Conservation (phyloP, 2,888 invertebrate species). For the Tortrix viridana region DNA sequence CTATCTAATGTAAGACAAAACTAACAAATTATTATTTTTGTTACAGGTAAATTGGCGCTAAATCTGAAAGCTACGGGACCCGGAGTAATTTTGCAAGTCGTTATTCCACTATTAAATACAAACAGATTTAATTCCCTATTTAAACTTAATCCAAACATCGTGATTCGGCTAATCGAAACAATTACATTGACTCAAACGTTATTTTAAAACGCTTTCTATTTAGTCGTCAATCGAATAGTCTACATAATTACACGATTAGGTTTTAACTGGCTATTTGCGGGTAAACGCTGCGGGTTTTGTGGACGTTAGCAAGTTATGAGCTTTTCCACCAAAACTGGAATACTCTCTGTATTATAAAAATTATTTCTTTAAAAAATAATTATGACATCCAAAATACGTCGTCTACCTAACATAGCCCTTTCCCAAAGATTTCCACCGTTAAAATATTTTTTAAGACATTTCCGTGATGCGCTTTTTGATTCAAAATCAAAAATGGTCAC, state of each 20-base stretch:
- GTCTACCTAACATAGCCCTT: too few species aligned
- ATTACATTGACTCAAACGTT: slow-evolving; percentile 22
- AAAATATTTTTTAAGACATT: too few species aligned
- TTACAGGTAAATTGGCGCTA: slow-evolving; percentile 24
- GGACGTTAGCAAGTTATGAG: slow-evolving; percentile 19
- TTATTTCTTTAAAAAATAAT: too few species aligned
- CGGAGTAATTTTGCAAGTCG: not conserved
- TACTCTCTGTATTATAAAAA: too few species aligned
- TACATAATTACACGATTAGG: slow-evolving; percentile 29
- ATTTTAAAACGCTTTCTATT: slow-evolving; percentile 36
- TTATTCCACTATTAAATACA: not conserved
- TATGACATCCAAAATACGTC: too few species aligned
- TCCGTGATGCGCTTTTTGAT: too few species aligned
- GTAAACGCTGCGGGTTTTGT: slow-evolving; percentile 14
- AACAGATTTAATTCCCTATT: slow-evolving; percentile 4
- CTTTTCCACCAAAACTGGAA: not conserved
- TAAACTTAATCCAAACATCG: slow-evolving; percentile 25
- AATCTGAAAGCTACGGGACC: not conserved
- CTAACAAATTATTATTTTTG: slow-evolving; percentile 7
- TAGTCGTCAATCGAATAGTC: slow-evolving; percentile 17
- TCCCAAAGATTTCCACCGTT: too few species aligned
- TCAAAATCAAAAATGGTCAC: too few species aligned
- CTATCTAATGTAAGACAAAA: not conserved
- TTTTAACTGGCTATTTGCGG: slow-evolving; percentile 16
- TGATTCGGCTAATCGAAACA: slow-evolving; percentile 28